These are phyloP conservation scores for Fundulus diaphanus DNA, from an alignment of 2,797 vertebrate species.

Conservation along the genomic window DNA sequence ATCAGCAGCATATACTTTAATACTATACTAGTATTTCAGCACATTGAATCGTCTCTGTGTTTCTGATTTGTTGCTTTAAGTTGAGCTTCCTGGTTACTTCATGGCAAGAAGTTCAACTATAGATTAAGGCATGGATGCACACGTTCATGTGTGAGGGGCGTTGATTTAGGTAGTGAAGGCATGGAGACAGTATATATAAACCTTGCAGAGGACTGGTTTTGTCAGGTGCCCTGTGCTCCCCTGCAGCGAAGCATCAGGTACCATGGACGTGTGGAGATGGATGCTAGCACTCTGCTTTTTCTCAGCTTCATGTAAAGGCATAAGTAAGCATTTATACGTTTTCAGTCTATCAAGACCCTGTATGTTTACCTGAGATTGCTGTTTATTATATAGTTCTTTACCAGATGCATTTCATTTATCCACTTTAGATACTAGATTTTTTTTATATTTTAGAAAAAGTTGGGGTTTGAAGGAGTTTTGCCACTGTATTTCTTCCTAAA, in stretches of 20 bases:
- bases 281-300: conserved; percentile 35
- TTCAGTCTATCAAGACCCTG: neutral
- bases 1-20: neutral
- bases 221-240: conserved; percentile 4
- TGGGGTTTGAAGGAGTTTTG: neutral
- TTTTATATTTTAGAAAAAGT: neutral
- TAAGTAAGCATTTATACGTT: neutral
- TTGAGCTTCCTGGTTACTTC: conserved; percentile 60
- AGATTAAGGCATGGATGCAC: neutral
- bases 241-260: conserved; percentile 21
- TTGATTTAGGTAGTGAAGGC: neutral
- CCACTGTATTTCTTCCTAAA: neutral
- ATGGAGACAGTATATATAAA: conserved; percentile 36
- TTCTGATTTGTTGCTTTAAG: neutral
- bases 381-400: neutral
- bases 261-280: conserved; percentile 42
- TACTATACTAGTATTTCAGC: neutral
- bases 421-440: neutral
- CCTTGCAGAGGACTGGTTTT: neutral
- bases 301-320: conserved; percentile 56
- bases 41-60: neutral
- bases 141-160: neutral
- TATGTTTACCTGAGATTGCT: neutral
- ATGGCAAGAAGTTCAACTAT: conserved; percentile 10
- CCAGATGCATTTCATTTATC: neutral